Evolutionary conservation across 1,140 invertebrate genomes (phyloP), one percentile per base, ranked within the genome.

Genomic region (Thaumatotibia leucotreta): DNA sequence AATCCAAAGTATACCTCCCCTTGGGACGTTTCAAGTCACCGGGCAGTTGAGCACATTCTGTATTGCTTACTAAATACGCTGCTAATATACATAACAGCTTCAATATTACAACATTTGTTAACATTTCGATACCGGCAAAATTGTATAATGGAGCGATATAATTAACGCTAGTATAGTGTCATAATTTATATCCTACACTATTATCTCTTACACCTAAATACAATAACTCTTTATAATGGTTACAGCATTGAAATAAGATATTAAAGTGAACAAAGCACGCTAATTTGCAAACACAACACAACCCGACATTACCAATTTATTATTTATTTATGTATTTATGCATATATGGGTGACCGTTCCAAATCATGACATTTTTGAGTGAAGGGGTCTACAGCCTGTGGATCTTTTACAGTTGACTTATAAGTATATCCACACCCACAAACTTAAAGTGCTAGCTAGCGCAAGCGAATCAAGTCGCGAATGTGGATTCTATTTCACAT

Each of bases 1-100:
- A 67, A 75, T 88, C 83, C 49, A 79, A 72, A 49, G 67, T 71
- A 72, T 79, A 84, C 67, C 73, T 79, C 68, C 81, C 80, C 61
- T 69, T 80, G 6, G 73, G 74, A 65, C 68, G 77, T 83, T 52
- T 54, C 32, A 72, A 67, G 63, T 74, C 72, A 52, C 77, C 76
- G 50, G 78, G 68, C 5, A 68, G 69, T 64, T 83, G 70, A 61
- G 68, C 72, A 68, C 70, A 65, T 62, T 70, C 31, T n/a, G 71
- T 64, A 65, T 68, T 65, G 61, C 65, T 67, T 70, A 77, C 65
- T 27, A 70, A 61, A 65, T 67, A 72, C 50, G 64, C 61, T 29
- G 66, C 45, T 54, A 77, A 67, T 70, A 80, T 66, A 35, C 66
- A 62, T 74, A 75, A 32, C 68, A 64, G 61, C 69, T 67, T 33